A percentile compares a stretch with the other conserved stretches of the same genome.
Evolutionary conservation across 2,888 invertebrate species (phyloP).

Genomic region (Caenorhabditis becei): DNA sequence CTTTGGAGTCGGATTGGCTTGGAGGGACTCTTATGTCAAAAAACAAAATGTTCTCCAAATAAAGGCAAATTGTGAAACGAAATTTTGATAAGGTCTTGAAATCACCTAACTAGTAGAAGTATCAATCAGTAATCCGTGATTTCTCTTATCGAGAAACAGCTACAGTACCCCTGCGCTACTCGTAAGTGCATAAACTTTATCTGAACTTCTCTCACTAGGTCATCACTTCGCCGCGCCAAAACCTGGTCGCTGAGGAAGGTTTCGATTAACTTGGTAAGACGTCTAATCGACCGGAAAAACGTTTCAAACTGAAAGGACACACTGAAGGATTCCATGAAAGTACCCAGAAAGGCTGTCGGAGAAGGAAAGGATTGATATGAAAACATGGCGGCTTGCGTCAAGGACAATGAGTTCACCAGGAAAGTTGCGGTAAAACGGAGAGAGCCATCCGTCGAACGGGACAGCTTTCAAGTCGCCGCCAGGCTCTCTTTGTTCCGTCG

Average conservation of each 20-base stretch:
- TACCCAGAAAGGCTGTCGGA: background rate
- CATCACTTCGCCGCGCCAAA: background rate
- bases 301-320: background rate
- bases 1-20: no score
- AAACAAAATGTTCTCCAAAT: no score
- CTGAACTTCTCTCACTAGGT: background rate
- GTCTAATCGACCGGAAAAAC: background rate
- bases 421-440: conserved; percentile 40
- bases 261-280: conserved; percentile 12
- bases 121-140: no score
- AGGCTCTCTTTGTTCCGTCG: conserved; percentile 29
- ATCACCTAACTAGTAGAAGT: no score
- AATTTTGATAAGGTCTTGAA: no score
- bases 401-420: conserved; percentile 25
- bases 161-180: no score
- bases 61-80: no score
- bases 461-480: conserved; percentile 37
- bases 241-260: background rate
- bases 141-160: background rate
- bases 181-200: no score
- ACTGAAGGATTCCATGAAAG: no score
- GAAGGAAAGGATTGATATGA: conserved; percentile 6
- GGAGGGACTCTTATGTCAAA: no score
- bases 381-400: conserved; percentile 6
- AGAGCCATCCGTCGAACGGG: conserved; percentile 20